Base-by-base conservation (phyloP, 2,113 vertebrate genomes). In the Xyliphius kryptos region DNA sequence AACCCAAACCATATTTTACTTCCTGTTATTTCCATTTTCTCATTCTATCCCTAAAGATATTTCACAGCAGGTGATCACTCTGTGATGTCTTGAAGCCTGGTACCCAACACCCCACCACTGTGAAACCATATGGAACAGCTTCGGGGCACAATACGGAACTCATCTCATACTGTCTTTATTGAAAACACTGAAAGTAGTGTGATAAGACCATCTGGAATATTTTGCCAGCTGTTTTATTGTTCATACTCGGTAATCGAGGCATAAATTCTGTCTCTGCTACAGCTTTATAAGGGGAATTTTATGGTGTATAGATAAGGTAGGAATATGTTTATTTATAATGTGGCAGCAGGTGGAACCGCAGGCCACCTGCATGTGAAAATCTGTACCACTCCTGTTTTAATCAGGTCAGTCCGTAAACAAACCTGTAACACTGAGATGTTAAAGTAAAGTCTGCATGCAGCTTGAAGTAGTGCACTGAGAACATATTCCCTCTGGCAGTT, bases 91-190 rank as follows among this genome's bases (percentile, higher is more conserved):
- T 20, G 55, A 63, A 13, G 49, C 41, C 55, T 49, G 49, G 51
- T 59, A 54, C 56, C 13, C 55, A 54, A 40, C 65, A 57, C 53
- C 58, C 49, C 55, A 62, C 76, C 68, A 74, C 64, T 73, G 69
- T 14, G 69, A 47, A 62, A 68, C 63, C 77, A 77, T 76, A 79
- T 76, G 80, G 71, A 73, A 74, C 19, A 15, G 20, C 67, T 76
- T 37, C 40, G 61, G 61, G 72, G 40, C 63, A 71, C 63, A 61
- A 66, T 56, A 15, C 12, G 32, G 15, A 69, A 67, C 50, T 59
- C 63, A 67, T 73, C 74, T 69, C 69, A 72, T 74, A 74, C 66
- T 56, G 54, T 56, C 64, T 61, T 69, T 74, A 75, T 76, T 67
- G 70, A 70, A 72, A 44, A 46, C 47, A 19, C 21, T 16, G 37